These are phyloP conservation scores for Pseudopleuronectes americanus DNA, from an alignment of 2,797 vertebrate genomes.

Conservation along the genomic window DNA sequence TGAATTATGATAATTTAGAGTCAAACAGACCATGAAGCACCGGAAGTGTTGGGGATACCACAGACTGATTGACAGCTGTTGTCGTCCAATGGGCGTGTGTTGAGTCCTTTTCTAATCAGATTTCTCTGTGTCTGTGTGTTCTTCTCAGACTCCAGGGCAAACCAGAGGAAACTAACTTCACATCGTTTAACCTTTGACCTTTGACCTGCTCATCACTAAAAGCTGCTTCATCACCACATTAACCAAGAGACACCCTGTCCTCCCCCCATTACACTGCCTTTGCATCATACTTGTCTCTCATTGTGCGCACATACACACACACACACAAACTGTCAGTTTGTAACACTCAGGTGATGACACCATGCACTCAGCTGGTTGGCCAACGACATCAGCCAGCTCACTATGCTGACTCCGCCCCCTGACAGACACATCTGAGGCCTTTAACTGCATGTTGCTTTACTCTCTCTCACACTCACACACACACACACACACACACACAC, in stretches of 20 bases:
- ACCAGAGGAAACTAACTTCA: constrained; percentile 11
- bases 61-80: too few relatives aligned
- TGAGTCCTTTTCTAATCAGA: not conserved
- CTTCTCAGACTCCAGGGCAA: not conserved
- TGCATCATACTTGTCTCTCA: not conserved
- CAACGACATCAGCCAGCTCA: not conserved
- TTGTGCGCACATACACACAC: not conserved
- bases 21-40: too few relatives aligned
- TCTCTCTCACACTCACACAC: constrained; percentile 8
- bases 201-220: not conserved
- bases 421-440: constrained; percentile 27
- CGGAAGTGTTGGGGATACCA: too few relatives aligned
- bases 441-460: constrained; percentile 57
- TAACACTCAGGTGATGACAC: not conserved
- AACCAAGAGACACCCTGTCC: constrained; percentile 26
- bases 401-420: constrained; percentile 19
- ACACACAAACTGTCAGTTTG: not conserved
- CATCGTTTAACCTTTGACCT: constrained; percentile 21
- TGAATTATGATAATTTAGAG: too few relatives aligned
- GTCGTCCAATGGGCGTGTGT: not conserved
- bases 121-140: not conserved
- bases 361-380: constrained; percentile 22
- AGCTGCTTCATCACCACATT: constrained; percentile 24
- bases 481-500: not conserved
- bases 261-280: constrained; percentile 22